Evolutionary conservation across 2,888 invertebrate genomes (phyloP).

Genomic region (Macropis europaea): DNA sequence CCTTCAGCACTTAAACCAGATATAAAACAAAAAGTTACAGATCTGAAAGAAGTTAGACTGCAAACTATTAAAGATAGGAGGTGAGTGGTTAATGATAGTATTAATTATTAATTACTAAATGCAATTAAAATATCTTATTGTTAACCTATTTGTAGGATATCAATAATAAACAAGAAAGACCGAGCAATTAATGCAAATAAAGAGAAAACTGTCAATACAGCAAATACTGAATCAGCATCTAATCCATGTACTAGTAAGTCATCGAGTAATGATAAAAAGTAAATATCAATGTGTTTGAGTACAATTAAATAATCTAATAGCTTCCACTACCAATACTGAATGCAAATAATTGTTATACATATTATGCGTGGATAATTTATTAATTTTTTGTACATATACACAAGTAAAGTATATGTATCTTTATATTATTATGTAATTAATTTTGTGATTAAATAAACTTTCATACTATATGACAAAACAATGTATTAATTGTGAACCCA

Average conservation of each 20-base stretch:
- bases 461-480: constrained; percentile 21
- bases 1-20: constrained; percentile 83
- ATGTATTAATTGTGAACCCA: too few relatives aligned
- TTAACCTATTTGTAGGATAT: constrained; percentile 49
- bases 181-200: constrained; percentile 20
- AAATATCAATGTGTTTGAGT: constrained; percentile 69
- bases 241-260: background rate
- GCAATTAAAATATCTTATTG: background rate
- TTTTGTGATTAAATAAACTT: constrained; percentile 23
- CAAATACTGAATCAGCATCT: background rate
- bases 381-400: constrained; percentile 23
- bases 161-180: constrained; percentile 46
- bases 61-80: constrained; percentile 87
- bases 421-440: constrained; percentile 21
- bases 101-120: background rate
- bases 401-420: constrained; percentile 6
- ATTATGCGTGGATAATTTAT: constrained; percentile 32
- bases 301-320: constrained; percentile 59
- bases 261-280: constrained; percentile 42
- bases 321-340: constrained; percentile 8
- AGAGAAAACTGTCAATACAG: background rate
- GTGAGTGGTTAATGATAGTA: constrained; percentile 72
- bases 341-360: constrained; percentile 10
- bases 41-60: constrained; percentile 85
- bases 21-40: constrained; percentile 83